Evolutionary conservation across 2,797 vertebrate species (phyloP).

Genomic region (Anolis apletophallus): DNA sequence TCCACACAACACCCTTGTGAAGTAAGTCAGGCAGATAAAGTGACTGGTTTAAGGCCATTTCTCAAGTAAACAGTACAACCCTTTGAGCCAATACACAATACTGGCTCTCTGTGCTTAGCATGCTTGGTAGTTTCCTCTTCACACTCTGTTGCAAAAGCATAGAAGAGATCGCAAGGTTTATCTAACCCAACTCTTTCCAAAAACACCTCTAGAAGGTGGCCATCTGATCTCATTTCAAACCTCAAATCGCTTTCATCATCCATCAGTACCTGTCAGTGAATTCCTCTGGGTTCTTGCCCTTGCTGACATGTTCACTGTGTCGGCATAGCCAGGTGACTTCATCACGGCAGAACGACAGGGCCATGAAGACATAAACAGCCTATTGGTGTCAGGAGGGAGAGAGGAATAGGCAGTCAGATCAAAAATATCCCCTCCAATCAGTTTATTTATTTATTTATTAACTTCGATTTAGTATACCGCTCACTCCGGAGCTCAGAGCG

Average conservation of each 20-base stretch:
- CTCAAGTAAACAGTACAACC: too few species aligned
- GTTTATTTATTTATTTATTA: too few species aligned
- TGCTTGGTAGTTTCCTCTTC: not conserved
- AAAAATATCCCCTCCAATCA: not conserved
- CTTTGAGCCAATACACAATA: too few species aligned
- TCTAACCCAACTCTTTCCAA: too few species aligned
- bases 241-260: too few species aligned
- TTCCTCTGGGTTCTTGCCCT: slow-evolving; percentile 90
- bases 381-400: slow-evolving; percentile 50
- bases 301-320: slow-evolving; percentile 89
- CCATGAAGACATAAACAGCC: slow-evolving; percentile 91
- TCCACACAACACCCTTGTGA: too few species aligned
- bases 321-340: slow-evolving; percentile 91
- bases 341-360: slow-evolving; percentile 90
- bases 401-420: not conserved
- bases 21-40: too few species aligned
- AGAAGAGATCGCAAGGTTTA: too few species aligned
- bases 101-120: not conserved
- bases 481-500: too few species aligned
- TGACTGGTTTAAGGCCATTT: too few species aligned
- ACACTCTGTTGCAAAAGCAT: not conserved
- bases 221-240: not conserved
- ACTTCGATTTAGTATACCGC: too few species aligned
- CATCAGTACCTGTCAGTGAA: slow-evolving; percentile 78
- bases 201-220: too few species aligned